A percentile compares a stretch with the other conserved stretches of the same genome.
phyloP scores from a whole-genome alignment of 2,113 vertebrate species.

The Otis tarda region DNA sequence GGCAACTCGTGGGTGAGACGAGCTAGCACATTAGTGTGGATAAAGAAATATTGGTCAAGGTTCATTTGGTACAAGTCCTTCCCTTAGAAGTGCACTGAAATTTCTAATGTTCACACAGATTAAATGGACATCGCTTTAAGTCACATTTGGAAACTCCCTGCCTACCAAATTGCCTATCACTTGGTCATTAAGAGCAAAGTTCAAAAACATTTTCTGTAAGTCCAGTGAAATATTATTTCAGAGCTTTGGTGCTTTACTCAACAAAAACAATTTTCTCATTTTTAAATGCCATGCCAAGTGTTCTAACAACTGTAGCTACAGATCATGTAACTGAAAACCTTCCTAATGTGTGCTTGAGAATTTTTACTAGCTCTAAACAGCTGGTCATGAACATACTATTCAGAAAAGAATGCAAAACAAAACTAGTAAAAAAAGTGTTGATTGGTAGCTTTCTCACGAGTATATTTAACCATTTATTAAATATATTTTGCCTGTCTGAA shows the following conservation, averaged over 20 bases:
- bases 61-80: not conserved
- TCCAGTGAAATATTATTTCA: constrained; percentile 57
- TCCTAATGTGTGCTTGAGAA: constrained; percentile 63
- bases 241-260: constrained; percentile 40
- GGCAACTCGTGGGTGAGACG: not conserved
- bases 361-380: constrained; percentile 68
- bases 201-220: constrained; percentile 42
- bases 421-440: constrained; percentile 57
- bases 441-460: constrained; percentile 58
- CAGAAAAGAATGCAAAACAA: constrained; percentile 66
- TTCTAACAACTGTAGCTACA: constrained; percentile 62
- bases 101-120: not conserved
- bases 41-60: not conserved
- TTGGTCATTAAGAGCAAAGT: constrained; percentile 33
- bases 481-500: constrained; percentile 6
- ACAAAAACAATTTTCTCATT: constrained; percentile 63
- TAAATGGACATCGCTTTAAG: not conserved
- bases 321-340: constrained; percentile 65
- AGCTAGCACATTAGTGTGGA: not conserved
- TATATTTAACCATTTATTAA: constrained; percentile 60
- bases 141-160: constrained; percentile 2
- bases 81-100: not conserved
- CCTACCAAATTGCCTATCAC: constrained; percentile 20
- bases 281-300: constrained; percentile 52
- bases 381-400: constrained; percentile 49